phyloP scores from a whole-genome alignment of 2,113 vertebrate species.

The Grallaria varia region DNA sequence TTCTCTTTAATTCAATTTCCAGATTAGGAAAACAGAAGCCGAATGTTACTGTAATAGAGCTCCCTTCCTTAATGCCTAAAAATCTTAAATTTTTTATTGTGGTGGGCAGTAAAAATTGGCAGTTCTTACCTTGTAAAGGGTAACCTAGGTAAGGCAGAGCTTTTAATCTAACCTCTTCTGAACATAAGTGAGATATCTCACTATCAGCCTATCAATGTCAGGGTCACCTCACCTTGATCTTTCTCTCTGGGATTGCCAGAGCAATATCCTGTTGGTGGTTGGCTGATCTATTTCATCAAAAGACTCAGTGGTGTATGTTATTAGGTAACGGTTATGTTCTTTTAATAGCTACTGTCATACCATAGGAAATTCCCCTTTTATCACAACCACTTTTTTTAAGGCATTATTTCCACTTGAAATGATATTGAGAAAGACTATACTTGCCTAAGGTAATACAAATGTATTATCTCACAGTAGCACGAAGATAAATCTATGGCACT shows the following conservation, averaged over 20 bases:
- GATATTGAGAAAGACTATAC: background rate
- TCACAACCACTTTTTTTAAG: background rate
- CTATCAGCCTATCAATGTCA: background rate
- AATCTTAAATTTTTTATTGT: background rate
- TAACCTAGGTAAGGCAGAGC: background rate
- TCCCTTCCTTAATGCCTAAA: background rate
- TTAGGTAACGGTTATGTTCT: background rate
- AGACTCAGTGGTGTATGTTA: background rate
- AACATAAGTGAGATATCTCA: background rate
- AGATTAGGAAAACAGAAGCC: background rate
- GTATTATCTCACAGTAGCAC: background rate
- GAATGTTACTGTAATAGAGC: background rate
- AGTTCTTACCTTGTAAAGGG: background rate
- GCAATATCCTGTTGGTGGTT: background rate
- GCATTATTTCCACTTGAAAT: conserved; percentile 11
- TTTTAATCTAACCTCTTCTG: background rate
- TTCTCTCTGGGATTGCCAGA: background rate
- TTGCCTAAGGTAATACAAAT: background rate
- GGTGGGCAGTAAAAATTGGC: background rate
- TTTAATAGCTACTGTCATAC: background rate
- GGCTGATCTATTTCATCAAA: background rate
- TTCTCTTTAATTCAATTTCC: background rate
- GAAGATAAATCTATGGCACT: background rate
- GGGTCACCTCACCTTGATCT: background rate
- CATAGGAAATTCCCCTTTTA: background rate